These are phyloP conservation scores for Drosophila paranaensis DNA, from an alignment of 2,888 invertebrate genomes.

Conservation along the genomic window DNA sequence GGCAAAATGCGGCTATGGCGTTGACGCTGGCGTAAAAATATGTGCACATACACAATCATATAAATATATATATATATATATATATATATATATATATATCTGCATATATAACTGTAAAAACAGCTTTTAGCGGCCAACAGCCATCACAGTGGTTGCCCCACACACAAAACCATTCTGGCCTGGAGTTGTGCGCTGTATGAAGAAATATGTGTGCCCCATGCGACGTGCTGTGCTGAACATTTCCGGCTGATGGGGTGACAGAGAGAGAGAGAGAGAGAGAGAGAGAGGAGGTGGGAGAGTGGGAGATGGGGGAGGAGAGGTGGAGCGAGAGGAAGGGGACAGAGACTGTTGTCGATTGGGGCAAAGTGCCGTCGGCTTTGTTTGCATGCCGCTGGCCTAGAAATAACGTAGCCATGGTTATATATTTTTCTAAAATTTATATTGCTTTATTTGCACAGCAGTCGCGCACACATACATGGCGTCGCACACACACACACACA, in stretches of 20 bases:
- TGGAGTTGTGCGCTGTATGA: constrained; percentile 28
- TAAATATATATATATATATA: constrained; percentile 4
- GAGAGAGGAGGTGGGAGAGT: neutral
- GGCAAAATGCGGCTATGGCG: constrained; percentile 72
- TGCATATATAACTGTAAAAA: constrained; percentile 71
- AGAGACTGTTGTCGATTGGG: constrained; percentile 45
- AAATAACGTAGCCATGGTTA: constrained; percentile 73
- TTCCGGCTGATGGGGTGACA: constrained; percentile 52
- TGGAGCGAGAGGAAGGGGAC: constrained; percentile 4
- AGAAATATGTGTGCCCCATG: constrained; percentile 43
- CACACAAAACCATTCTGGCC: constrained; percentile 22
- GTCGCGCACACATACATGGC: constrained; percentile 9
- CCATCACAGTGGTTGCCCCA: constrained; percentile 37
- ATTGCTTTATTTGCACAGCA: constrained; percentile 70
- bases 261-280: neutral
- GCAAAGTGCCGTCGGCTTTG: constrained; percentile 75
- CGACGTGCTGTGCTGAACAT: constrained; percentile 78
- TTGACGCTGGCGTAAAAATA: constrained; percentile 60
- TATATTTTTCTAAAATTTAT: constrained; percentile 73
- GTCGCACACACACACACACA: constrained; percentile 1
- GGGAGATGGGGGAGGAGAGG: neutral
- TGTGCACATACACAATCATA: constrained; percentile 24
- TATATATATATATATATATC: constrained; percentile 6
- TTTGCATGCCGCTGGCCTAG: constrained; percentile 76
- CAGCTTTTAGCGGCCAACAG: constrained; percentile 78